Evolutionary conservation across 2,113 vertebrate species (phyloP).

Genomic region (Lophius piscatorius): DNA sequence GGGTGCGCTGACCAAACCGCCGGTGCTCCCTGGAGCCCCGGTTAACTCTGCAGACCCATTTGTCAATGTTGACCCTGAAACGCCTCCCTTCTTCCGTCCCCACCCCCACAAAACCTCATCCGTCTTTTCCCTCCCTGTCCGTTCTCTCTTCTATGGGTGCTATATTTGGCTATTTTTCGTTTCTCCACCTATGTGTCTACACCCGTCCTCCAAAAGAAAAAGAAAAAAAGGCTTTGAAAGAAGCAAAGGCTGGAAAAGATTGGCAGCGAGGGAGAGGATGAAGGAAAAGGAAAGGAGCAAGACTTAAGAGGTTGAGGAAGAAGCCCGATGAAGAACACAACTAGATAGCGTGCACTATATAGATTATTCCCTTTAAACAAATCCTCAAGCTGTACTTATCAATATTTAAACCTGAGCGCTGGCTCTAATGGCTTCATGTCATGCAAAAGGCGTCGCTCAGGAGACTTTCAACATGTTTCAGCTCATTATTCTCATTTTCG

Average conservation of each 20-base stretch:
- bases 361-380: neutral
- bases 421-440: neutral
- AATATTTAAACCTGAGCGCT: too few relatives aligned
- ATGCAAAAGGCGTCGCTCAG: constrained; percentile 7
- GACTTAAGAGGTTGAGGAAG: constrained; percentile 24
- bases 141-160: constrained; percentile 40
- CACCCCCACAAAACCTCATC: constrained; percentile 25
- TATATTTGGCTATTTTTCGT: constrained; percentile 76
- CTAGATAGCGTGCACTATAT: neutral
- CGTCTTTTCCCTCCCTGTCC: constrained; percentile 49
- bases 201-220: constrained; percentile 20
- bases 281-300: constrained; percentile 10
- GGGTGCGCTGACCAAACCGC: constrained; percentile 79
- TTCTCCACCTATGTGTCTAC: constrained; percentile 26
- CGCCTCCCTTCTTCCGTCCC: constrained; percentile 35
- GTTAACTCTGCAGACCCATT: constrained; percentile 77
- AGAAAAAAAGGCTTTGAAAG: constrained; percentile 46
- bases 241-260: constrained; percentile 27
- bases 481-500: constrained; percentile 14
- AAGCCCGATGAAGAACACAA: constrained; percentile 7
- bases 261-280: constrained; percentile 36
- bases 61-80: constrained; percentile 81
- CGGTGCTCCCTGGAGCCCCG: constrained; percentile 68
- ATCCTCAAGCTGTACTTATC: neutral
- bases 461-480: constrained; percentile 11